These are phyloP conservation scores for Scaptomyza parva DNA, from an alignment of 2,888 invertebrate species.

Conservation along the genomic window DNA sequence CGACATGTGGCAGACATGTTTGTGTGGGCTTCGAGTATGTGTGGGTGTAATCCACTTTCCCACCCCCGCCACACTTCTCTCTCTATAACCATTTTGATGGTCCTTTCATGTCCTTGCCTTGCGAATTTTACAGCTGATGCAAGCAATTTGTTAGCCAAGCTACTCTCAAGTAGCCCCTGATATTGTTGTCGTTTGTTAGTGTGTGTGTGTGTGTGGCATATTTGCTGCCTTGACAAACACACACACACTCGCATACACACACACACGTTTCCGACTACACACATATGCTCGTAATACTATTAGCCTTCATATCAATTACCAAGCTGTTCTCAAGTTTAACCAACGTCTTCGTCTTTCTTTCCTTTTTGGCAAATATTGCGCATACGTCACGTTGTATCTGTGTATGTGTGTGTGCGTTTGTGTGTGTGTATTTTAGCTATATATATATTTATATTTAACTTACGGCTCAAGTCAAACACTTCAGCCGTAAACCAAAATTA, in stretches of 20 bases:
- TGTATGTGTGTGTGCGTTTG: slow-evolving; percentile 7
- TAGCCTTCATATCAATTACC: slow-evolving; percentile 61
- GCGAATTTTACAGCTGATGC: slow-evolving; percentile 48
- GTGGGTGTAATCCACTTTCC: not conserved
- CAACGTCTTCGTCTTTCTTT: not conserved
- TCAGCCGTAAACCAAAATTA: slow-evolving; percentile 60
- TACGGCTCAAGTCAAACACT: slow-evolving; percentile 57
- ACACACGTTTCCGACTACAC: slow-evolving; percentile 26
- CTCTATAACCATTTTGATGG: slow-evolving; percentile 54
- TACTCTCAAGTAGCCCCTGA: slow-evolving; percentile 32
- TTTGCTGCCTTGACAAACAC: slow-evolving; percentile 44
- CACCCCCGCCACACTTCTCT: not conserved
- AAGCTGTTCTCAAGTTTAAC: slow-evolving; percentile 15
- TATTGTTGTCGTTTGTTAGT: not conserved
- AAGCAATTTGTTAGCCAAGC: slow-evolving; percentile 42
- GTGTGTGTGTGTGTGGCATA: slow-evolving; percentile 1
- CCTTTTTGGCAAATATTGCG: slow-evolving; percentile 44
- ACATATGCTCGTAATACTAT: slow-evolving; percentile 57
- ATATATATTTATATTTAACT: slow-evolving; percentile 53
- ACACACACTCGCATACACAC: not conserved
- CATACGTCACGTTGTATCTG: slow-evolving; percentile 54
- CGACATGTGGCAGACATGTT: not conserved
- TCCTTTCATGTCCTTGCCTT: slow-evolving; percentile 36
- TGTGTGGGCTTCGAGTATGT: no score
- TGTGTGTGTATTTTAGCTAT: slow-evolving; percentile 9